These are phyloP conservation scores for Leptopilina syphax DNA, from an alignment of 2,888 invertebrate genomes.

Conservation along the genomic window DNA sequence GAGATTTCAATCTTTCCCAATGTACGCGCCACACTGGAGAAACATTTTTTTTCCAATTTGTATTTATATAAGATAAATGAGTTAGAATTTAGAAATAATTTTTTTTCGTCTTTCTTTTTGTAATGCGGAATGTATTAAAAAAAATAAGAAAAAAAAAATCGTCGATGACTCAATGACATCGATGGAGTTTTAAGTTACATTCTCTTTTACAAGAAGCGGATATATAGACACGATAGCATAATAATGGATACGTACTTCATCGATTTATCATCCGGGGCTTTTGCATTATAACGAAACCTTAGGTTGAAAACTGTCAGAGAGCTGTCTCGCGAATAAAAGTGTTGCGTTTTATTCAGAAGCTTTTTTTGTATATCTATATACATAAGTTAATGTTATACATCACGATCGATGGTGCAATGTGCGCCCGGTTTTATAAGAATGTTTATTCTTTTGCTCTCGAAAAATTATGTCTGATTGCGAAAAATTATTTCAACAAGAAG, in stretches of 20 bases:
- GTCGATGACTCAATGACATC: constrained; percentile 35
- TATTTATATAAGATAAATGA: too few relatives aligned
- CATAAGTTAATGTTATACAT: background rate
- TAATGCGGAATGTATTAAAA: too few relatives aligned
- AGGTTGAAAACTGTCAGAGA: constrained; percentile 31
- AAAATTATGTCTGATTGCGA: constrained; percentile 30
- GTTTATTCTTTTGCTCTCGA: constrained; percentile 19
- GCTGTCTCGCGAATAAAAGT: constrained; percentile 36
- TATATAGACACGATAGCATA: constrained; percentile 31
- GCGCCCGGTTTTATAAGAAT: background rate
- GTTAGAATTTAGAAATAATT: too few relatives aligned
- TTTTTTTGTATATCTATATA: background rate
- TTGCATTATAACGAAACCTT: constrained; percentile 35
- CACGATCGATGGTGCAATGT: constrained; percentile 24
- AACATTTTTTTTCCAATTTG: too few relatives aligned
- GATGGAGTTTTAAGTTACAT: constrained; percentile 23
- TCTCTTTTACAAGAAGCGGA: constrained; percentile 30
- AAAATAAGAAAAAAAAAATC: background rate
- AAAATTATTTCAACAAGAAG: constrained; percentile 27
- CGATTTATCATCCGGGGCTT: constrained; percentile 32
- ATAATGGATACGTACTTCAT: constrained; percentile 35
- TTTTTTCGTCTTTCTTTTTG: too few relatives aligned
- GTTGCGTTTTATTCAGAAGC: constrained; percentile 37
- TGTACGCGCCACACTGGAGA: too few relatives aligned
- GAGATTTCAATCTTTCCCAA: too few relatives aligned